Conservation (phyloP, 2,888 invertebrate species). For the Cerastoderma edule region DNA sequence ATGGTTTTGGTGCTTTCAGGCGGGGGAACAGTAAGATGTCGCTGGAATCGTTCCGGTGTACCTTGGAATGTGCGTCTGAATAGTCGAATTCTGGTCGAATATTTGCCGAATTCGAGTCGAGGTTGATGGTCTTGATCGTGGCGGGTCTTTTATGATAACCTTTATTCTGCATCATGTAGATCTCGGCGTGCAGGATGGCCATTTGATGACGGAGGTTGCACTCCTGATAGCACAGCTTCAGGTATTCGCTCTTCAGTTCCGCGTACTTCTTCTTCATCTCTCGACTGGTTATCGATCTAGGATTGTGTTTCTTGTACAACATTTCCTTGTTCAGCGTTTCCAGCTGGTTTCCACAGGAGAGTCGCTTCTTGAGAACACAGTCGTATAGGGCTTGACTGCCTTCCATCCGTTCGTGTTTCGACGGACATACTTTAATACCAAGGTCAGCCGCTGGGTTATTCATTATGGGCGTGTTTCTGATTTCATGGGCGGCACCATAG, state of each 20-base stretch:
- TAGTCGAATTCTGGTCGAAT: not conserved
- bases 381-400: slow-evolving; percentile 41
- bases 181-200: slow-evolving; percentile 60
- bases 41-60: not conserved
- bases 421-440: no score
- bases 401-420: slow-evolving; percentile 12
- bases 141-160: slow-evolving; percentile 55
- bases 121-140: slow-evolving; percentile 54
- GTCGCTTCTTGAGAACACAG: slow-evolving; percentile 40
- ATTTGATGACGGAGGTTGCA: slow-evolving; percentile 60
- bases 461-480: no score
- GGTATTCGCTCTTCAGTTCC: slow-evolving; percentile 60
- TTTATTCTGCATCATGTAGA: slow-evolving; percentile 63
- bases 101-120: slow-evolving; percentile 49
- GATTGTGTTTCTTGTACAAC: slow-evolving; percentile 30
- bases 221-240: slow-evolving; percentile 59
- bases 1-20: slow-evolving; percentile 43
- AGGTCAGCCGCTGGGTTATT: no score
- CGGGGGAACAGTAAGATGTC: slow-evolving; percentile 36
- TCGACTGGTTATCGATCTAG: slow-evolving; percentile 31
- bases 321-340: slow-evolving; percentile 51
- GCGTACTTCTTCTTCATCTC: slow-evolving; percentile 49
- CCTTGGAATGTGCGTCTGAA: not conserved
- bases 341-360: slow-evolving; percentile 47
- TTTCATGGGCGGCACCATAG: no score